A percentile compares a stretch with the other conserved stretches of the same genome.
Conservation (phyloP, 2,888 invertebrate species). For the Caenorhabditis sp. region DNA sequence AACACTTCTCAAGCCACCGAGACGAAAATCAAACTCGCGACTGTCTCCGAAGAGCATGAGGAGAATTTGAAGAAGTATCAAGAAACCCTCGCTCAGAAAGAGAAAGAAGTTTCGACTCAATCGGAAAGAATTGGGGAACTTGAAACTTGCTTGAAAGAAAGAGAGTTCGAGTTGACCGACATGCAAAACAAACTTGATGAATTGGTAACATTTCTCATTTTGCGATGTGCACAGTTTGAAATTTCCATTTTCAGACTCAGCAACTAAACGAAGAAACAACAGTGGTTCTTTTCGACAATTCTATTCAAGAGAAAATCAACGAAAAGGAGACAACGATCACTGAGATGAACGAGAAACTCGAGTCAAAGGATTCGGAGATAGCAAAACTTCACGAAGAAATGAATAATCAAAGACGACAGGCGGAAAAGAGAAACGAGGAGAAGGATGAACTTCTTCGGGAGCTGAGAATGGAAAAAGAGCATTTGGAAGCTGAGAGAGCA, state of each 20-base stretch:
- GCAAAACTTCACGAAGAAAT: slow-evolving; percentile 65
- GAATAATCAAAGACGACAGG: slow-evolving; percentile 32
- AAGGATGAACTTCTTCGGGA: slow-evolving; percentile 43
- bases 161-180: slow-evolving; percentile 51
- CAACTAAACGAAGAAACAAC: slow-evolving; percentile 68
- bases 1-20: slow-evolving; percentile 28
- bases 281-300: slow-evolving; percentile 63
- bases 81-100: slow-evolving; percentile 43
- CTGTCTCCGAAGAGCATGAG: slow-evolving; percentile 73
- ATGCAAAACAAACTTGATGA: slow-evolving; percentile 60
- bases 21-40: slow-evolving; percentile 48
- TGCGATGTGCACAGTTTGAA: background rate
- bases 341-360: slow-evolving; percentile 66
- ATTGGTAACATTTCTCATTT: slow-evolving; percentile 33
- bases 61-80: slow-evolving; percentile 58
- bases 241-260: slow-evolving; percentile 41
- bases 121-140: slow-evolving; percentile 39
- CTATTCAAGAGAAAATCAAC: slow-evolving; percentile 58
- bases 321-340: slow-evolving; percentile 50
- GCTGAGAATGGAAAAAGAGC: slow-evolving; percentile 42
- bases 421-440: slow-evolving; percentile 23
- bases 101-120: slow-evolving; percentile 46
- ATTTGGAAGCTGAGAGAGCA: slow-evolving; percentile 36
- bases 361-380: slow-evolving; percentile 62
- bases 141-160: slow-evolving; percentile 52